A percentile compares a stretch with the other conserved stretches of the same genome.
Conservation (phyloP, 2,797 vertebrate genomes). For the Botia almorhae region DNA sequence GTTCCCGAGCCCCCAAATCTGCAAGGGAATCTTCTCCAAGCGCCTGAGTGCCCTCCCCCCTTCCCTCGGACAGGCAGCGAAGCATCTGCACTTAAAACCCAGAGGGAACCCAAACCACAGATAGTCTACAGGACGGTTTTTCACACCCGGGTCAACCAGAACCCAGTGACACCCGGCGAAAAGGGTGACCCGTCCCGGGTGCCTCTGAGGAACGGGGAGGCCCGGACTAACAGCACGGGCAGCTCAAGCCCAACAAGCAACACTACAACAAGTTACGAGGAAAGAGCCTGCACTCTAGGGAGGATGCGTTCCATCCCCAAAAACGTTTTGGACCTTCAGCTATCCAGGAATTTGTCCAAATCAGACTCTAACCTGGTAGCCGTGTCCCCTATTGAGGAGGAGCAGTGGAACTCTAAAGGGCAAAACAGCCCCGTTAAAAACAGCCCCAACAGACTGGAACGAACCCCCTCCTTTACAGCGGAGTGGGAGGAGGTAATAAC, state of each 20-base stretch:
- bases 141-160: constrained; percentile 86
- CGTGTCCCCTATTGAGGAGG: constrained; percentile 87
- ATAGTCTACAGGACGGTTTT: constrained; percentile 94
- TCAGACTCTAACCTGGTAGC: constrained; percentile 94
- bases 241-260: constrained; percentile 24
- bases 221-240: constrained; percentile 66
- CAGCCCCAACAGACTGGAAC: constrained; percentile 84
- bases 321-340: constrained; percentile 88
- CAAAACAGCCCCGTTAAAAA: constrained; percentile 77
- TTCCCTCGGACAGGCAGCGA: constrained; percentile 69
- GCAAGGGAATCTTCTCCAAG: constrained; percentile 72
- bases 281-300: constrained; percentile 91
- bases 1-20: constrained; percentile 63
- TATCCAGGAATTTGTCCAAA: constrained; percentile 91
- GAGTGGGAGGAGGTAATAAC: constrained; percentile 95
- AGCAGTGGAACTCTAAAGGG: constrained; percentile 78
- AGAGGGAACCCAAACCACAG: constrained; percentile 85
- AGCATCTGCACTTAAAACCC: constrained; percentile 65
- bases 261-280: constrained; percentile 80
- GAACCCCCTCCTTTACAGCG: constrained; percentile 94
- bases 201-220: constrained; percentile 74
- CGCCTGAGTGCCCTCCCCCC: constrained; percentile 72
- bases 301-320: constrained; percentile 92
- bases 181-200: constrained; percentile 15
- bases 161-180: constrained; percentile 50